Conservation (phyloP, 2,888 invertebrate species). For the Xestobium rufovillosum region DNA sequence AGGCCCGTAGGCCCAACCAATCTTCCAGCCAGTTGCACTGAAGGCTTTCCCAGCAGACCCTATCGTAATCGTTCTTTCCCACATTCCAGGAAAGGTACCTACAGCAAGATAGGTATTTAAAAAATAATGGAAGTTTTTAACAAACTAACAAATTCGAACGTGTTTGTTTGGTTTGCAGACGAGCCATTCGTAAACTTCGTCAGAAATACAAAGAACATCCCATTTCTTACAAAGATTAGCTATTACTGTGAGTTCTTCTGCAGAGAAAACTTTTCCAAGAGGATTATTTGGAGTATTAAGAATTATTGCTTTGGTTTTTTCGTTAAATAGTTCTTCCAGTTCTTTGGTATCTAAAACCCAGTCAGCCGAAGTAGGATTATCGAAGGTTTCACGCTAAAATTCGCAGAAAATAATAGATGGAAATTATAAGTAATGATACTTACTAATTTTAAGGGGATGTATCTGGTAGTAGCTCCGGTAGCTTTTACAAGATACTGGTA, state of each 20-base stretch:
- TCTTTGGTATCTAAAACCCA: slow-evolving; percentile 84
- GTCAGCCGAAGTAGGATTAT: slow-evolving; percentile 64
- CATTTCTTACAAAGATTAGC: slow-evolving; percentile 87
- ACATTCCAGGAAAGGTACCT: slow-evolving; percentile 96
- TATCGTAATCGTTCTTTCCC: slow-evolving; percentile 93
- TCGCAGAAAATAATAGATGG: slow-evolving; percentile 6
- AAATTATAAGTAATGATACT: too few species aligned
- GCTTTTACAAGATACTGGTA: slow-evolving; percentile 90
- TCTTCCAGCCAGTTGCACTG: slow-evolving; percentile 95
- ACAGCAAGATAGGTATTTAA: slow-evolving; percentile 20
- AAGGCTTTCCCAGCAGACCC: slow-evolving; percentile 98
- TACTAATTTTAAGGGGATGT: slow-evolving; percentile 79
- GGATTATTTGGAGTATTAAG: slow-evolving; percentile 99
- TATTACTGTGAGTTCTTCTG: slow-evolving; percentile 64
- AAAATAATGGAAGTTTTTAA: too few species aligned
- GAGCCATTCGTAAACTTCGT: slow-evolving; percentile 99
- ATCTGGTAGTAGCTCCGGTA: slow-evolving; percentile 80
- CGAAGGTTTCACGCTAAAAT: slow-evolving; percentile 38
- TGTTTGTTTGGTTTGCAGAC: slow-evolving; percentile 77
- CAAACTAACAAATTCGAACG: slow-evolving; percentile 74
- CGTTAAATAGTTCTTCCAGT: slow-evolving; percentile 69
- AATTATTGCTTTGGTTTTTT: slow-evolving; percentile 88
- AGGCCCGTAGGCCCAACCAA: slow-evolving; percentile 95
- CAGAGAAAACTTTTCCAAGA: slow-evolving; percentile 79
- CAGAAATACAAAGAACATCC: slow-evolving; percentile 86